These are phyloP conservation scores for Netelia inedita DNA, from an alignment of 2,888 invertebrate genomes.

Conservation along the genomic window DNA sequence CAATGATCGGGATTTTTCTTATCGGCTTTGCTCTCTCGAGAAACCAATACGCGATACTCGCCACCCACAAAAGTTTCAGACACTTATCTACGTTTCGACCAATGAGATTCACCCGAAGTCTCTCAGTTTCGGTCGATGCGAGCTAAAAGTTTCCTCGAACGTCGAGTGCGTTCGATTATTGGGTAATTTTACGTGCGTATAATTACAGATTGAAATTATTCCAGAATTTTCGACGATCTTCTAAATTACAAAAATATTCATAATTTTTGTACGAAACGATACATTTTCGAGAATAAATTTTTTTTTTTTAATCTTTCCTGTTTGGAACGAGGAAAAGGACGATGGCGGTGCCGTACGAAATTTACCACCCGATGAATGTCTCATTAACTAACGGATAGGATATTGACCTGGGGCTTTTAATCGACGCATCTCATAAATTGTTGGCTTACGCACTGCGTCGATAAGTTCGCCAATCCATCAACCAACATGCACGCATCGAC, in stretches of 20 bases:
- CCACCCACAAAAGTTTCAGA: not conserved
- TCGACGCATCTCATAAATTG: slow-evolving; percentile 71
- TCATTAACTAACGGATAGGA: slow-evolving; percentile 60
- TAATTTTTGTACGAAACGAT: not conserved
- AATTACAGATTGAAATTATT: not conserved
- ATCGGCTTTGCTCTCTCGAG: slow-evolving; percentile 39
- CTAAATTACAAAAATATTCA: not conserved
- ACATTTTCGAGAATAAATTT: too few relatives aligned
- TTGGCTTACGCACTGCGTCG: slow-evolving; percentile 60
- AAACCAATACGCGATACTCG: slow-evolving; percentile 42
- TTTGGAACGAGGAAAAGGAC: not conserved
- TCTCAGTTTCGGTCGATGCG: not conserved
- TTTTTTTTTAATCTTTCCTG: not conserved
- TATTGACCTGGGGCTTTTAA: slow-evolving; percentile 74
- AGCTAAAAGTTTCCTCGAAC: slow-evolving; percentile 11
- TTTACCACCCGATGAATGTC: slow-evolving; percentile 21
- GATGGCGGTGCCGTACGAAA: not conserved
- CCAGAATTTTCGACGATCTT: not conserved
- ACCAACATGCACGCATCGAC: slow-evolving; percentile 25
- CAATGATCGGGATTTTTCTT: slow-evolving; percentile 47
- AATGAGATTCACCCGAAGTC: not conserved
- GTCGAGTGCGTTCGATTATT: slow-evolving; percentile 38
- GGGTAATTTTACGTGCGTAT: too few relatives aligned
- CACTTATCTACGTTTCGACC: slow-evolving; percentile 33
- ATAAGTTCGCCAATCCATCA: slow-evolving; percentile 63